Percentiles rank a stretch among this genome's conserved stretches.
Evolutionary conservation across 2,888 invertebrate species (phyloP).

Genomic region (Dysmachus trigonus): DNA sequence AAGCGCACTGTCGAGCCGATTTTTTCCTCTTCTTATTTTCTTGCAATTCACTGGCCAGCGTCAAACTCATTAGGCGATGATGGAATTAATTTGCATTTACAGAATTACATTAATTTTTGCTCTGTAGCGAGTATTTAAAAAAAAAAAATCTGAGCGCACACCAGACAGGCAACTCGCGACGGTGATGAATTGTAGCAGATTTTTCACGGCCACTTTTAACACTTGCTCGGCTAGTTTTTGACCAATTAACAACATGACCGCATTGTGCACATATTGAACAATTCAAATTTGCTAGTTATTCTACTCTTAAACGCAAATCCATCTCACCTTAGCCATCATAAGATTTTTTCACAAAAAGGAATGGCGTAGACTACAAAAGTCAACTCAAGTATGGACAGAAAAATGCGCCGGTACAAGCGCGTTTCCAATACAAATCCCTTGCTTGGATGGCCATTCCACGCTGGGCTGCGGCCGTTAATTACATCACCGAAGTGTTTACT

Average conservation of each 20-base stretch:
- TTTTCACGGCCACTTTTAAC: not conserved
- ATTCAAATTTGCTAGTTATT: not conserved
- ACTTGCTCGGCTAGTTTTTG: not conserved
- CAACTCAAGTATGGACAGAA: slow-evolving; percentile 54
- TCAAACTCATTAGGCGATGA: not conserved
- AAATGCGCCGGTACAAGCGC: slow-evolving; percentile 39
- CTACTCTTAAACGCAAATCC: slow-evolving; percentile 37
- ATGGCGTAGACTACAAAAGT: slow-evolving; percentile 60
- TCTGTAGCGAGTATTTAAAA: not conserved
- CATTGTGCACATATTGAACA: not conserved
- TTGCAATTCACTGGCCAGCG: not conserved
- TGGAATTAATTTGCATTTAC: not conserved
- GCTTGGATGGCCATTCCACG: not conserved
- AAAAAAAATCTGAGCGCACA: not conserved
- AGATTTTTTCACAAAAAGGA: slow-evolving; percentile 58
- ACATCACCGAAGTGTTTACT: not conserved
- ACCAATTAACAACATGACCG: not conserved
- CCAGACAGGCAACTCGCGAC: not conserved
- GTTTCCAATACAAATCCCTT: slow-evolving; percentile 6
- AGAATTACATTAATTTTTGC: not conserved
- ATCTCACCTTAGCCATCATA: slow-evolving; percentile 61
- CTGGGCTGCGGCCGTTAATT: not conserved
- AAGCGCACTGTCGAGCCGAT: slow-evolving; percentile 35
- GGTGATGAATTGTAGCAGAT: not conserved
- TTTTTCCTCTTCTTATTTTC: not conserved